These are phyloP conservation scores for Oophaga sylvatica DNA, from an alignment of 2,797 vertebrate genomes.

Conservation along the genomic window DNA sequence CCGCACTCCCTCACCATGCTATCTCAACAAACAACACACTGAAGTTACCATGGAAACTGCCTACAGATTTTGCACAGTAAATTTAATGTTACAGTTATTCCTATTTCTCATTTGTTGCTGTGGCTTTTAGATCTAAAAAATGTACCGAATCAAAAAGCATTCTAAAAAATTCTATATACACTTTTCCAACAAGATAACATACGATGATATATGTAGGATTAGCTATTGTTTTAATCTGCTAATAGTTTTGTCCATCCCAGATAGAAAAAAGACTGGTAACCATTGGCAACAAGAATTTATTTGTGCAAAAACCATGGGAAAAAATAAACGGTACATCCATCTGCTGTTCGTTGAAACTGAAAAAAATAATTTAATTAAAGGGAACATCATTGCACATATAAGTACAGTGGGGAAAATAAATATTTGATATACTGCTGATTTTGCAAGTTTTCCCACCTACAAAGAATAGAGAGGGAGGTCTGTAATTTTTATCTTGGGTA, in stretches of 20 bases:
- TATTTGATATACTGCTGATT: too few relatives aligned
- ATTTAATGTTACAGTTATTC: slow-evolving; percentile 21
- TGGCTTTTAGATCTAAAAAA: slow-evolving; percentile 5
- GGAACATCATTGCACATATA: neutral
- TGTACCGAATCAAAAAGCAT: neutral
- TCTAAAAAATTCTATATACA: neutral
- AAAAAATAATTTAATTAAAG: neutral
- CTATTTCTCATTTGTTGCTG: slow-evolving; percentile 8
- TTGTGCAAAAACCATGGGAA: neutral
- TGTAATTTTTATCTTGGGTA: too few relatives aligned
- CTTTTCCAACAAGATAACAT: neutral
- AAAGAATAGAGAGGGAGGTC: too few relatives aligned
- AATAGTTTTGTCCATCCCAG: neutral
- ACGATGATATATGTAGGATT: neutral
- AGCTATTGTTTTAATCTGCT: neutral
- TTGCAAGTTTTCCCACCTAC: too few relatives aligned
- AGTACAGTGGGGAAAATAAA: too few relatives aligned
- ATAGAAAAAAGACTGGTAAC: neutral
- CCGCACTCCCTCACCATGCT: neutral
- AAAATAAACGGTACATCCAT: slow-evolving; percentile 22
- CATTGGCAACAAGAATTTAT: slow-evolving; percentile 17
- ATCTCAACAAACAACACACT: slow-evolving; percentile 33
- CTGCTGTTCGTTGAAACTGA: neutral
- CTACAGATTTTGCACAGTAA: slow-evolving; percentile 26
- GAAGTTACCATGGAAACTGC: slow-evolving; percentile 51